Conservation (phyloP, 1,140 invertebrate genomes). For the Drosophila sulfurigaster region DNA sequence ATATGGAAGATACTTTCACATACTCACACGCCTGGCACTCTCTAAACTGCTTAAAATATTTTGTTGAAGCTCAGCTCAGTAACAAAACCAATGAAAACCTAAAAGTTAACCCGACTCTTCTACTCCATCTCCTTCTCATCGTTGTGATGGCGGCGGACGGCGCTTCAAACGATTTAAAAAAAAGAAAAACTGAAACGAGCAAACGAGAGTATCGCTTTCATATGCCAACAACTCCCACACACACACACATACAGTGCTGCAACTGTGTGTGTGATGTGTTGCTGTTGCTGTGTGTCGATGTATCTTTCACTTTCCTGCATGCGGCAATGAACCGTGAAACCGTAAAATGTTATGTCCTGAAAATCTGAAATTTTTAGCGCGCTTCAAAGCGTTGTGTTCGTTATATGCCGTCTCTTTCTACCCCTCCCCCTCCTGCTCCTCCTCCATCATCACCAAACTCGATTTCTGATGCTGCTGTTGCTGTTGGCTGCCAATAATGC, state of each 20-base stretch:
- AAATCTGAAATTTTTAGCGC: conserved; percentile 80
- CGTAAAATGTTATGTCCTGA: conserved; percentile 82
- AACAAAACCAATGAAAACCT: conserved; percentile 66
- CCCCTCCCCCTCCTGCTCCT: background rate
- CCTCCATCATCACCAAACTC: conserved; percentile 1
- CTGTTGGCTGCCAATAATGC: conserved; percentile 63
- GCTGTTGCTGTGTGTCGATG: conserved; percentile 37
- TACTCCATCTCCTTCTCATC: background rate
- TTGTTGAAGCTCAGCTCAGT: conserved; percentile 70
- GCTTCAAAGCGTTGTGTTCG: conserved; percentile 65
- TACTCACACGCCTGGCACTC: conserved; percentile 48
- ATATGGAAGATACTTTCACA: conserved; percentile 66
- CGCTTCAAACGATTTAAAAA: conserved; percentile 66
- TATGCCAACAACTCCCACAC: conserved; percentile 32
- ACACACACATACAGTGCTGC: background rate
- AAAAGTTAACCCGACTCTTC: conserved; percentile 57
- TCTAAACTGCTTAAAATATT: conserved; percentile 81
- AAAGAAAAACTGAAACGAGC: conserved; percentile 44
- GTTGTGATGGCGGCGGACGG: conserved; percentile 9
- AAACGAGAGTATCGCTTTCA: conserved; percentile 70
- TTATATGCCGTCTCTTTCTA: background rate
- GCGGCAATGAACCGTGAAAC: conserved; percentile 81
- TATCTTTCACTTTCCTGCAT: conserved; percentile 82
- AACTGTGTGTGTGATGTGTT: conserved; percentile 10
- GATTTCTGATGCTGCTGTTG: conserved; percentile 37